A percentile compares a stretch with the other conserved stretches of the same genome.
Evolutionary conservation across 2,888 invertebrate species (phyloP).

Genomic region (Spisula solida): DNA sequence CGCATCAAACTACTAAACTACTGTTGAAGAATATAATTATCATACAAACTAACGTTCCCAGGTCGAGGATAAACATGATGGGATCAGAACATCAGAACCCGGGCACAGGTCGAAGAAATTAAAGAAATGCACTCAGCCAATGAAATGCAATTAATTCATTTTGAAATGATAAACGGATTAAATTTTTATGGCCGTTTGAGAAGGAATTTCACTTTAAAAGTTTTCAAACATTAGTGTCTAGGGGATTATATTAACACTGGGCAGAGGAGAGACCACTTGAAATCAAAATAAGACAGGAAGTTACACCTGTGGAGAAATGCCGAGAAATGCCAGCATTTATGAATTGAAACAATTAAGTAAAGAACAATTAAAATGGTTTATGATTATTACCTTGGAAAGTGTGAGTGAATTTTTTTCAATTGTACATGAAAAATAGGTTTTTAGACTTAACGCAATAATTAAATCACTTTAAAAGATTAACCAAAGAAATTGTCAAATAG

Average conservation of each 20-base stretch:
- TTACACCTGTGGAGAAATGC: conserved; percentile 53
- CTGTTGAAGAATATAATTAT: conserved; percentile 58
- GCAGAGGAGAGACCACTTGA: conserved; percentile 25
- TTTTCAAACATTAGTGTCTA: conserved; percentile 1
- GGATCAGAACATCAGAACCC: conserved; percentile 37
- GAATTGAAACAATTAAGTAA: conserved; percentile 8
- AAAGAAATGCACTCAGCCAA: conserved; percentile 43
- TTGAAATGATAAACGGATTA: conserved; percentile 67
- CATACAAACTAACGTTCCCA: conserved; percentile 48
- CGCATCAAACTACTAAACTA: conserved; percentile 37
- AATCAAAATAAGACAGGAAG: conserved; percentile 42
- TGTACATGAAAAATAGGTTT: not conserved
- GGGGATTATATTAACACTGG: not conserved
- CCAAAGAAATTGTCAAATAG: no score
- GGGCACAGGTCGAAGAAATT: conserved; percentile 3
- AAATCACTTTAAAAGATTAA: not conserved
- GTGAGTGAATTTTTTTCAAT: not conserved
- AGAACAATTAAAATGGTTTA: conserved; percentile 8
- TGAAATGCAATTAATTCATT: conserved; percentile 69
- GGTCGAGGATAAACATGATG: not conserved
- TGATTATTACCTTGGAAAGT: not conserved
- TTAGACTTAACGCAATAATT: not conserved
- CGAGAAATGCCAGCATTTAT: conserved; percentile 17
- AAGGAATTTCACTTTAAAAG: conserved; percentile 10
- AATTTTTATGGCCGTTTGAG: conserved; percentile 67